A percentile compares a stretch with the other conserved stretches of the same genome.
phyloP scores from a whole-genome alignment of 2,888 invertebrate genomes.

The Siphlonurus alternatus region DNA sequence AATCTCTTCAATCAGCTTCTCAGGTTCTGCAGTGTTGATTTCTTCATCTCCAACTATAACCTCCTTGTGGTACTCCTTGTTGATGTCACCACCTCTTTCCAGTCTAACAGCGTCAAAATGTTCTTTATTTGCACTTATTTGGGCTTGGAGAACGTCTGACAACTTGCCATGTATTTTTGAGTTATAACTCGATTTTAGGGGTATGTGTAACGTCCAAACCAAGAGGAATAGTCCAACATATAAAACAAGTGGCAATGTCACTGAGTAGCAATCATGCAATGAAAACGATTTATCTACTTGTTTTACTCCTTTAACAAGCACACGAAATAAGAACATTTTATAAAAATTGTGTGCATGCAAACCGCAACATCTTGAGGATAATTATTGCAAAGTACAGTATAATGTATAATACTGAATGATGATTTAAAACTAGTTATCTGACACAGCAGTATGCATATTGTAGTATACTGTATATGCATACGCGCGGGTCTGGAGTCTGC shows the following conservation, averaged over 20 bases:
- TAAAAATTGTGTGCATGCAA: background rate
- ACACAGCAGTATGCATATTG: no score
- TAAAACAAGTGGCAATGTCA: constrained; percentile 34
- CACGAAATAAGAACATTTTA: background rate
- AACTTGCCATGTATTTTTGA: constrained; percentile 4
- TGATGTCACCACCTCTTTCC: constrained; percentile 12
- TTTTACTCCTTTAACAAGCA: background rate
- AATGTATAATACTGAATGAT: no score
- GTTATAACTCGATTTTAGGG: constrained; percentile 21
- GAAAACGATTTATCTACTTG: constrained; percentile 15
- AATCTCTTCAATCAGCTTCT: constrained; percentile 28
- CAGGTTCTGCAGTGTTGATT: constrained; percentile 30
- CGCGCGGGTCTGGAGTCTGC: no score
- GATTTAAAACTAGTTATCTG: no score
- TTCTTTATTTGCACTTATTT: constrained; percentile 5
- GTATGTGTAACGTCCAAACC: constrained; percentile 33
- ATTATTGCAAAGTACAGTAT: background rate
- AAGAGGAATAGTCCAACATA: constrained; percentile 35
- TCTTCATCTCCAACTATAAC: constrained; percentile 23
- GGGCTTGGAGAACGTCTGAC: constrained; percentile 3
- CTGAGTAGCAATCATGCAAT: constrained; percentile 30
- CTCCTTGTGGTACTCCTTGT: constrained; percentile 17
- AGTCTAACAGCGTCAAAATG: constrained; percentile 6
- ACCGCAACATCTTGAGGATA: background rate
- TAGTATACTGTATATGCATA: no score